Conservation (phyloP, 1,140 invertebrate species). For the Zaprionus nigranus region DNA sequence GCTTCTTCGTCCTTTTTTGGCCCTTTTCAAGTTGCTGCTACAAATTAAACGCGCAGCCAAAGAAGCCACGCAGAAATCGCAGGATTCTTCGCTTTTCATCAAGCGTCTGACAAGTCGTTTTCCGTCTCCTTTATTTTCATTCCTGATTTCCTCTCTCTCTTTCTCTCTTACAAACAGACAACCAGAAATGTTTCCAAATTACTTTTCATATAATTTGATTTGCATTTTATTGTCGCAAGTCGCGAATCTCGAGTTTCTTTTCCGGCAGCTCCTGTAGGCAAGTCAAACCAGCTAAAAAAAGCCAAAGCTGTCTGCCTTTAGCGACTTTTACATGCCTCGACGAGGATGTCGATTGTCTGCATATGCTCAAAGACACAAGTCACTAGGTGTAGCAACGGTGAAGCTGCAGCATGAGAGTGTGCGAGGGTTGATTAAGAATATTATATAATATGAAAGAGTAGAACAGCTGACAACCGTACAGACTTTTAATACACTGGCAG, state of each 20-base stretch:
- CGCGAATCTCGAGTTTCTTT: conserved; percentile 31
- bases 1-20: conserved; percentile 36
- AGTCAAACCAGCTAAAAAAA: conserved; percentile 33
- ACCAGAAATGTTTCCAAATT: conserved; percentile 59
- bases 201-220: conserved; percentile 79
- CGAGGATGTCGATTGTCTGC: conserved; percentile 53
- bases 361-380: conserved; percentile 45
- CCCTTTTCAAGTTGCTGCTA: conserved; percentile 31
- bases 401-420: neutral
- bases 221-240: conserved; percentile 65
- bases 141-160: too few relatives aligned
- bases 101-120: conserved; percentile 33
- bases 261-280: conserved; percentile 28
- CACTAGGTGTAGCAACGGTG: conserved; percentile 18
- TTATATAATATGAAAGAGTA: neutral
- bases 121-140: neutral
- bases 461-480: neutral
- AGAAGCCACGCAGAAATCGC: conserved; percentile 37
- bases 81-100: conserved; percentile 39
- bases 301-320: conserved; percentile 45
- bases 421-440: conserved; percentile 16
- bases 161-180: conserved; percentile 10
- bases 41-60: conserved; percentile 66
- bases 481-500: neutral
- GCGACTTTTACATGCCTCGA: conserved; percentile 34